These are phyloP conservation scores for Bombus cullumanus DNA, from an alignment of 1,140 invertebrate species.

Conservation along the genomic window DNA sequence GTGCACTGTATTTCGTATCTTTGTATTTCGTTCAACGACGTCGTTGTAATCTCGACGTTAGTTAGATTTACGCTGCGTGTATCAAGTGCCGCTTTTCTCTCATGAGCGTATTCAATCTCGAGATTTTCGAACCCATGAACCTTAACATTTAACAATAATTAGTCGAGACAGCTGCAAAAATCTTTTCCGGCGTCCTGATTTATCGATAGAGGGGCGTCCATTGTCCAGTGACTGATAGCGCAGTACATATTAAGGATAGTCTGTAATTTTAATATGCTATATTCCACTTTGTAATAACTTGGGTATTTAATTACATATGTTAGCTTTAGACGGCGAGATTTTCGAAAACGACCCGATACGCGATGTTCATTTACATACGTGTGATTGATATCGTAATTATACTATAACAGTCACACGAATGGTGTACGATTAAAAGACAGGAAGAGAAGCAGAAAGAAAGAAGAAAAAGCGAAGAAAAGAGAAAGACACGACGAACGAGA, in stretches of 20 bases:
- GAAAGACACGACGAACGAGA: neutral
- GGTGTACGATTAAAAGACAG: neutral
- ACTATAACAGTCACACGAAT: neutral
- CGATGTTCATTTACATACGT: neutral
- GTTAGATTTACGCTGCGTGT: neutral
- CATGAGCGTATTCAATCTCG: neutral
- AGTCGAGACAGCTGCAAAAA: neutral
- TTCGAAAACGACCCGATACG: slow-evolving; percentile 52
- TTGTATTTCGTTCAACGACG: neutral
- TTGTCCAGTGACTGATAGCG: slow-evolving; percentile 62
- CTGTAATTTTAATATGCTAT: slow-evolving; percentile 69
- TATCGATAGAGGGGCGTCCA: neutral
- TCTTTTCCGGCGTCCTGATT: slow-evolving; percentile 1
- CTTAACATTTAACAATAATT: neutral
- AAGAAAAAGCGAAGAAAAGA: neutral
- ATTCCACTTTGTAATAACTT: slow-evolving; percentile 73
- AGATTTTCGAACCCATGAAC: neutral
- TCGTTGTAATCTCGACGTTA: neutral
- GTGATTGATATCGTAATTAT: neutral
- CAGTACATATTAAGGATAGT: slow-evolving; percentile 60
- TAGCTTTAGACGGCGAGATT: slow-evolving; percentile 68
- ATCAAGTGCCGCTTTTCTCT: neutral
- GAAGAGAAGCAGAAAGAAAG: too few relatives aligned
- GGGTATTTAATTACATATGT: slow-evolving; percentile 69
- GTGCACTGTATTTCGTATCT: neutral